phyloP scores from a whole-genome alignment of 2,113 vertebrate genomes.

The Gorsachius goisagi region DNA sequence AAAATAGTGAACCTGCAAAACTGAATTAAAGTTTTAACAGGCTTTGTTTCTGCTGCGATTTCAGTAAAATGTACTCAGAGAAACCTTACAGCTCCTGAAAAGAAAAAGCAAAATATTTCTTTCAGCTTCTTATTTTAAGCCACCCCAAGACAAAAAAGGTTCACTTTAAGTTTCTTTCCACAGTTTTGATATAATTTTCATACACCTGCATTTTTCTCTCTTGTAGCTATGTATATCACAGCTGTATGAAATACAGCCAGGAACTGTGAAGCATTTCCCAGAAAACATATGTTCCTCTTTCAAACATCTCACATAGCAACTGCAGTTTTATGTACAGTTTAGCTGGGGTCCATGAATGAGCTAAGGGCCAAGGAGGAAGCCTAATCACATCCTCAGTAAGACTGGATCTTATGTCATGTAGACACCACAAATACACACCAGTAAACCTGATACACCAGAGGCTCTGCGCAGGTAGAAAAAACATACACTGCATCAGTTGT shows the following conservation, averaged over 20 bases:
- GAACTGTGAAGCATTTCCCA: background rate
- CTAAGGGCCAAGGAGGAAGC: background rate
- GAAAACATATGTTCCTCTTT: background rate
- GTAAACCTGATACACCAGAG: background rate
- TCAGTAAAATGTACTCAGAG: background rate
- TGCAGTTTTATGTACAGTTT: background rate
- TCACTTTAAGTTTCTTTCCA: background rate
- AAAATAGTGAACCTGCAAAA: background rate
- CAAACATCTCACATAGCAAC: background rate
- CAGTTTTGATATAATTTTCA: background rate
- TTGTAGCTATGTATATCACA: background rate
- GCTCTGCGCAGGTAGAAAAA: background rate
- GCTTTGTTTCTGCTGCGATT: background rate
- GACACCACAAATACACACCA: background rate
- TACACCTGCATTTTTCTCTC: background rate
- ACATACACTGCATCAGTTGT: background rate
- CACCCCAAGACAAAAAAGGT: background rate
- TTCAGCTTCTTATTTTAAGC: background rate
- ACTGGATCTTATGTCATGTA: background rate
- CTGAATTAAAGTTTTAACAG: background rate
- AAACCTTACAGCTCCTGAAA: background rate
- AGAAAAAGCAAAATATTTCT: background rate
- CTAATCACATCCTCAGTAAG: background rate
- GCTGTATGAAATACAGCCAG: background rate
- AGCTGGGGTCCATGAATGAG: background rate